These are phyloP conservation scores for Bimastos eiseni DNA, from an alignment of 2,888 invertebrate species.

Conservation along the genomic window DNA sequence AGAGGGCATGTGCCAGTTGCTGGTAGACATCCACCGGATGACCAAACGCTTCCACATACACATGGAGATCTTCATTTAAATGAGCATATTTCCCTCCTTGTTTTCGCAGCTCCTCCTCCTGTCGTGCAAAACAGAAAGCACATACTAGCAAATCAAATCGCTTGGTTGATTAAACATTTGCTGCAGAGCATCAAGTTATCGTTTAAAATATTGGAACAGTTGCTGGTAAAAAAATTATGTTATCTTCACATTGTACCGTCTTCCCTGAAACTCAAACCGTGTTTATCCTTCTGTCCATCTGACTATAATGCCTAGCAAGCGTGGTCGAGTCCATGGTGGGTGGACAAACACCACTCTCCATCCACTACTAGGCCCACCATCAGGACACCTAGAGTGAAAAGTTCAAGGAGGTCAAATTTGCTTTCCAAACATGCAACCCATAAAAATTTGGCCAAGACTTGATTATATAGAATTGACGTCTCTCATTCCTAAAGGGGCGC, in stretches of 20 bases:
- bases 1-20: conserved; percentile 80
- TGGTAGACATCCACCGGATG: conserved; percentile 88
- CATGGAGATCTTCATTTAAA: conserved; percentile 82
- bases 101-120: conserved; percentile 83
- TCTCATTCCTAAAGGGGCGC: too few relatives aligned
- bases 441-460: too few relatives aligned
- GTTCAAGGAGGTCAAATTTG: background rate
- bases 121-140: background rate
- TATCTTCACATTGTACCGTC: too few relatives aligned
- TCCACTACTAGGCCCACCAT: background rate
- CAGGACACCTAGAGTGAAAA: background rate
- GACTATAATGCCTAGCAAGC: too few relatives aligned
- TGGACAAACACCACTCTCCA: background rate
- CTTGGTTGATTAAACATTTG: background rate
- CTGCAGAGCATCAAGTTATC: background rate
- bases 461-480: too few relatives aligned
- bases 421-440: background rate
- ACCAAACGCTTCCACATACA: conserved; percentile 83
- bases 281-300: too few relatives aligned
- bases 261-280: too few relatives aligned
- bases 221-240: too few relatives aligned
- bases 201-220: background rate
- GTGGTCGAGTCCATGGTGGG: too few relatives aligned
- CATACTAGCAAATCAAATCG: background rate
- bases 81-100: conserved; percentile 86